phyloP scores from a whole-genome alignment of 2,113 vertebrate genomes.

The Physeter macrocephalus region DNA sequence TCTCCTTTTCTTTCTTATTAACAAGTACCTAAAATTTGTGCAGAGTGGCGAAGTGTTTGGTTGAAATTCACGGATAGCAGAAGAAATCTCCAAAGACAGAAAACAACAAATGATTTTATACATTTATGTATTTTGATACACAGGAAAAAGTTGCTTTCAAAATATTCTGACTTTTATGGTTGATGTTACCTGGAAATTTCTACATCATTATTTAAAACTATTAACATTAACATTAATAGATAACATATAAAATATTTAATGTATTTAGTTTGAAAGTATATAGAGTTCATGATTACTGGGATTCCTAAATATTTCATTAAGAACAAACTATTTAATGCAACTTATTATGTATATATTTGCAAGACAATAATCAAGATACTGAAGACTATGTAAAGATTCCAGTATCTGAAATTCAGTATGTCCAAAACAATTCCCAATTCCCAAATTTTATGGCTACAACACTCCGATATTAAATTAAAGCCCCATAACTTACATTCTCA shows the following conservation, averaged over 20 bases:
- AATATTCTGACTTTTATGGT: background rate
- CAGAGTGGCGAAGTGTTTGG: background rate
- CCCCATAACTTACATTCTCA: background rate
- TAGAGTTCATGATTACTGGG: background rate
- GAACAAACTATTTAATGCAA: background rate
- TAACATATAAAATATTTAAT: background rate
- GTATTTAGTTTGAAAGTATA: background rate
- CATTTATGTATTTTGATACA: background rate
- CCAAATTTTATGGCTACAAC: background rate
- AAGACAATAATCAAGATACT: background rate
- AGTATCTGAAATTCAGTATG: background rate
- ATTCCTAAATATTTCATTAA: background rate
- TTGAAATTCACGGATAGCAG: background rate
- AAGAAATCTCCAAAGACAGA: background rate
- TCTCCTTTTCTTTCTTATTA: background rate
- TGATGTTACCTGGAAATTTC: background rate
- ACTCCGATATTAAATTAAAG: background rate
- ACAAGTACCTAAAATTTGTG: background rate
- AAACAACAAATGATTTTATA: background rate
- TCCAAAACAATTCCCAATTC: background rate
- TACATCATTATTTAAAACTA: background rate
- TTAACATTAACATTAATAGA: background rate
- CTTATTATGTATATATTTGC: background rate
- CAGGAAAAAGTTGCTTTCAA: background rate
- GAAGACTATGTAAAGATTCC: background rate